Evolutionary conservation across 2,797 vertebrate genomes (phyloP).

Genomic region (Triplophysa bombifrons): DNA sequence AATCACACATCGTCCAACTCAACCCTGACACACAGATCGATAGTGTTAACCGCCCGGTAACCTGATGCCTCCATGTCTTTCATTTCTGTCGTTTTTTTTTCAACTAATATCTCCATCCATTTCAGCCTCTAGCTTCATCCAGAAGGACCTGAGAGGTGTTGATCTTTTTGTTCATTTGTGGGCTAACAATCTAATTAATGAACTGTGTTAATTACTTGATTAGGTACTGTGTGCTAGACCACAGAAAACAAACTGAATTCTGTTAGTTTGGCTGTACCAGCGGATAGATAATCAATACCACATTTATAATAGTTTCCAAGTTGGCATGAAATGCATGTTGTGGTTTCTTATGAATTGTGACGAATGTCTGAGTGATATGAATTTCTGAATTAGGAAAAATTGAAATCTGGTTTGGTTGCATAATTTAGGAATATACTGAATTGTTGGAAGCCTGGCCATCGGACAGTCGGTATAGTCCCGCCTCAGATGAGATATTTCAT

Average conservation of each 20-base stretch:
- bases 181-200: constrained; percentile 20
- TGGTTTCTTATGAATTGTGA: no score
- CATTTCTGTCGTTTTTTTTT: constrained; percentile 28
- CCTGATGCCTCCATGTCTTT: constrained; percentile 11
- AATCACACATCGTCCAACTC: background rate
- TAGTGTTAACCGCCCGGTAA: constrained; percentile 17
- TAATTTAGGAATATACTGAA: no score
- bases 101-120: background rate
- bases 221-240: constrained; percentile 2
- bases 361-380: no score
- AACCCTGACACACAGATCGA: constrained; percentile 6
- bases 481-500: no score
- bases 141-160: background rate
- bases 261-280: background rate
- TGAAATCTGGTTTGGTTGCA: no score
- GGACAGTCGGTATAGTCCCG: no score
- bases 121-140: background rate
- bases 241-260: background rate
- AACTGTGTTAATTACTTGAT: constrained; percentile 18
- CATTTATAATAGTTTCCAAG: background rate
- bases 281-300: constrained; percentile 4
- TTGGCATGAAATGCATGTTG: no score
- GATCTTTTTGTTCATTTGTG: constrained; percentile 2
- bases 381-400: no score
- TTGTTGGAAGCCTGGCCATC: no score